phyloP scores from a whole-genome alignment of 2,113 vertebrate species.

The Acanthochromis polyacanthus region DNA sequence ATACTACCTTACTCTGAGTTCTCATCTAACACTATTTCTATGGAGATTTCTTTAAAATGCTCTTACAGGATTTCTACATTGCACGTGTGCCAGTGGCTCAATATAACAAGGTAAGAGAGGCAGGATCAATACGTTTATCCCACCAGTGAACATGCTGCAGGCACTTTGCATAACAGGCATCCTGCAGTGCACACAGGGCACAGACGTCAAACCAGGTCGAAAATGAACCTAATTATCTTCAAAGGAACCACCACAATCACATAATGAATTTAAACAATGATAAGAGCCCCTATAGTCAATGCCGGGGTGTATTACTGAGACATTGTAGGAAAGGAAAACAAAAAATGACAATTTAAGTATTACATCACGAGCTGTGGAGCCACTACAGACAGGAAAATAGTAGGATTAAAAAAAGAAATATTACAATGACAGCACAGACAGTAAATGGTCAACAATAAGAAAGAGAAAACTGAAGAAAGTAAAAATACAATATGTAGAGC shows the following conservation, averaged over 20 bases:
- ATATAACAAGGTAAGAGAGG: conserved; percentile 41
- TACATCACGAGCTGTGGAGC: not conserved
- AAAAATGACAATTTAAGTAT: not conserved
- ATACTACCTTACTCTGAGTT: too few species aligned
- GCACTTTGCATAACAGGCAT: conserved; percentile 34
- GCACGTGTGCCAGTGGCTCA: not conserved
- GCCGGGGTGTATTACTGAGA: not conserved
- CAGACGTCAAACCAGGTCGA: not conserved
- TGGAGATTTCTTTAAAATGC: not conserved
- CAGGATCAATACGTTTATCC: conserved; percentile 52
- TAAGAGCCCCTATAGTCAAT: not conserved
- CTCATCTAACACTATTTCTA: not conserved
- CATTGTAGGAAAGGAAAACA: not conserved
- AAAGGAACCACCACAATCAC: conserved; percentile 18
- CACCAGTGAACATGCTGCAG: conserved; percentile 34
- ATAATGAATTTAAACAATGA: conserved; percentile 14
- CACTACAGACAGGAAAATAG: not conserved
- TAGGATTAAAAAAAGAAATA: not conserved
- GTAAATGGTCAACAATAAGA: too few species aligned
- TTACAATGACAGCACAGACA: too few species aligned
- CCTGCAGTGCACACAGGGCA: conserved; percentile 19
- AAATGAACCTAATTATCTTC: conserved; percentile 46
- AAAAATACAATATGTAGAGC: too few species aligned
- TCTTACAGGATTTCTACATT: not conserved
- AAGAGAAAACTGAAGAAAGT: too few species aligned